Evolutionary conservation across 2,888 invertebrate genomes (phyloP).

Genomic region (Clusia tigrina): DNA sequence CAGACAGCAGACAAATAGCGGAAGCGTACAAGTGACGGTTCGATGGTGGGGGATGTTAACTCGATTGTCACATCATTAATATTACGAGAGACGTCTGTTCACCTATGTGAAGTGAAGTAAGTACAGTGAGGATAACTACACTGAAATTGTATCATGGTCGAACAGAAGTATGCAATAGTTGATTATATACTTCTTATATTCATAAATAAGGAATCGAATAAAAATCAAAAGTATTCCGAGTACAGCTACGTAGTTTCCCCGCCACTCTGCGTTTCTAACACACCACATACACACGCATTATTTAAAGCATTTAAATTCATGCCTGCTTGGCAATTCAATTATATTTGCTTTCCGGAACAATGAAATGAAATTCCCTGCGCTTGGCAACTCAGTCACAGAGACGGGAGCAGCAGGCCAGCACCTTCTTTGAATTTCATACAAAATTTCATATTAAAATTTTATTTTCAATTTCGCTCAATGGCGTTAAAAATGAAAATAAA

Average conservation of each 20-base stretch:
- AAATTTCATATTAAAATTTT: conserved; percentile 6
- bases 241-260: too few relatives aligned
- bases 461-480: conserved; percentile 12
- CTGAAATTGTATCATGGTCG: too few relatives aligned
- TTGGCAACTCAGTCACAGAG: neutral
- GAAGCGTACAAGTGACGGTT: neutral
- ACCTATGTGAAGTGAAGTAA: too few relatives aligned
- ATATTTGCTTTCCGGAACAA: neutral
- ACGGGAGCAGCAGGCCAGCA: neutral
- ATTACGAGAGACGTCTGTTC: neutral
- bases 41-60: neutral
- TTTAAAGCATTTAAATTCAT: too few relatives aligned
- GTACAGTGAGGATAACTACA: too few relatives aligned
- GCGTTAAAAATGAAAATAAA: neutral
- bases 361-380: neutral
- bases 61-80: conserved; percentile 8
- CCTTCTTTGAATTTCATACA: neutral
- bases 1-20: neutral
- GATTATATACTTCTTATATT: too few relatives aligned
- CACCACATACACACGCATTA: too few relatives aligned
- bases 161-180: too few relatives aligned
- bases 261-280: too few relatives aligned
- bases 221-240: too few relatives aligned
- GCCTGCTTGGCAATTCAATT: neutral
- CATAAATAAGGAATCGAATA: too few relatives aligned